Percentiles rank a stretch among this genome's conserved stretches.
Evolutionary conservation across 1,140 invertebrate species (phyloP).

Genomic region (Dendrolimus kikuchii): DNA sequence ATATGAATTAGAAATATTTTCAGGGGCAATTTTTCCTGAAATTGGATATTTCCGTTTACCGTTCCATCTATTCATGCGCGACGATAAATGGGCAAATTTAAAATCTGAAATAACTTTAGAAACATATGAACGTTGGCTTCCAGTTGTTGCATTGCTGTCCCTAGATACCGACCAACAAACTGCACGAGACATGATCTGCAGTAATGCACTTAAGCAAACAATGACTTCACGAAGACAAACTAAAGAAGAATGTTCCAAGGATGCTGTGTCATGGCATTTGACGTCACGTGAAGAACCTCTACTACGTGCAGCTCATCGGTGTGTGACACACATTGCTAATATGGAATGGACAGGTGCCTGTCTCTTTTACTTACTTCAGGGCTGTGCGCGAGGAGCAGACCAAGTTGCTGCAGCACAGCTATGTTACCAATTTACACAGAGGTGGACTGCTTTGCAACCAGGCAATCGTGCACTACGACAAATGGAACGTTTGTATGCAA

Average conservation of each 20-base stretch:
- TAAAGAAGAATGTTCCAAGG: constrained; percentile 37
- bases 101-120: constrained; percentile 68
- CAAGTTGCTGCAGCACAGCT: constrained; percentile 74
- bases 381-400: constrained; percentile 69
- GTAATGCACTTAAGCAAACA: constrained; percentile 67
- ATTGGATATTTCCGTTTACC: constrained; percentile 64
- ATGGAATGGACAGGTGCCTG: constrained; percentile 71
- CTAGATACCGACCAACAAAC: constrained; percentile 58
- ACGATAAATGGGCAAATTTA: constrained; percentile 67
- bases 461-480: constrained; percentile 62
- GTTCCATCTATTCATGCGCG: constrained; percentile 62
- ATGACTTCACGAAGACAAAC: constrained; percentile 56
- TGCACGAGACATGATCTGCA: constrained; percentile 67
- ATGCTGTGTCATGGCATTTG: constrained; percentile 51
- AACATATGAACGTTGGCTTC: constrained; percentile 65
- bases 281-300: constrained; percentile 55
- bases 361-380: constrained; percentile 67
- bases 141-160: constrained; percentile 51
- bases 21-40: constrained; percentile 66
- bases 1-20: constrained; percentile 68
- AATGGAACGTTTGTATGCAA: constrained; percentile 71
- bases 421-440: constrained; percentile 73
- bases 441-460: constrained; percentile 65
- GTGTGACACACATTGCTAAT: constrained; percentile 64
- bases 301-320: constrained; percentile 57